Evolutionary conservation across 1,140 invertebrate species (phyloP), one percentile per base, ranked within the genome.

Genomic region (Watersipora subatra): DNA sequence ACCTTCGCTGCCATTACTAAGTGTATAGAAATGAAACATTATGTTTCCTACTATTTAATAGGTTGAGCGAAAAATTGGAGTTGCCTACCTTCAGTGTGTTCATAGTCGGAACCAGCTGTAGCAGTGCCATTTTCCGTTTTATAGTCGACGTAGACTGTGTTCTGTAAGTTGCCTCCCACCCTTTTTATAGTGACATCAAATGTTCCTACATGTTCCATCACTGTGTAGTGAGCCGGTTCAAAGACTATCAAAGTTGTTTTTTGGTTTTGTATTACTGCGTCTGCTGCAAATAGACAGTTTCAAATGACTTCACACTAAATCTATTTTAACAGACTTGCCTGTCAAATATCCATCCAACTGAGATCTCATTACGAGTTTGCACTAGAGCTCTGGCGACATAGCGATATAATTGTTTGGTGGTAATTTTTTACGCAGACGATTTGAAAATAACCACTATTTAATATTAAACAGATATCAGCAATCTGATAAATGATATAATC

Each of bases 121-220:
- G 96, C 96, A 0, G 94, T 93, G 1, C 96, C 96, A 76, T 99
- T 94, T 82, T 98, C 94, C 0, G 96, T 98, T 67, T 87, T 87
- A 74, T 91, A 99, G 67, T 97, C 92, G 0, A 98, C 93, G 62
- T 87, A 84, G 57, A 92, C 84, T 7, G 87, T 85, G 34, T 84
- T 83, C 62, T 83, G 86, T 15, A 93, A 78, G 75, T 95, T 89
- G 2, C 92, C 92, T 0, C 88, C 88, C 12, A 85, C 84, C 15
- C 94, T 84, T 0, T 88, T 85, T 1, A 99, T 89, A 7, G 89
- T 88, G 15, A 97, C 87, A 71, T 92, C 88, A 74, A 98, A 96
- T 7, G 88, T 86, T 0, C 95, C 96, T 63, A 97, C 92, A 80
- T 94, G 97, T 76, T 98, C 95, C 87, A 98, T 90, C 0, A 98